These are phyloP conservation scores for Hydra vulgaris DNA, from an alignment of 30 jellyfish, hydroid and myxozoan species.

Conservation along the genomic window DNA sequence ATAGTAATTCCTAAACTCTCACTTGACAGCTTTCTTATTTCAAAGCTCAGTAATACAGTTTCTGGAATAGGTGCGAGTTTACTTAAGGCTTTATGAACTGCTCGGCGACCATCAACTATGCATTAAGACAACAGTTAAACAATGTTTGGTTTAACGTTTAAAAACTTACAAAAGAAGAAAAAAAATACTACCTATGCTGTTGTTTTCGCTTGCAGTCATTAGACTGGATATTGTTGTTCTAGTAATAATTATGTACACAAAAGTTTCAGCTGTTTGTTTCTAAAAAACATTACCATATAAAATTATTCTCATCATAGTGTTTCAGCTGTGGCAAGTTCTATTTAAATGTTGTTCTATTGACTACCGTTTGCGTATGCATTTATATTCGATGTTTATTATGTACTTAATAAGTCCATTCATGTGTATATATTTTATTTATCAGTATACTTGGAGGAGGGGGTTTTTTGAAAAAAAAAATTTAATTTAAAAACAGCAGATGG, in stretches of 20 bases:
- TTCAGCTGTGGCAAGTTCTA: neutral
- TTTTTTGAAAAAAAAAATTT: neutral
- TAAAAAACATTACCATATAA: neutral
- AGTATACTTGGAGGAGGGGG: too few species aligned
- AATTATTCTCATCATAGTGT: neutral
- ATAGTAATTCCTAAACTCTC: conserved; percentile 35
- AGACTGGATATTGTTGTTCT: too few species aligned
- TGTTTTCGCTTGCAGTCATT: neutral
- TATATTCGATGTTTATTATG: neutral
- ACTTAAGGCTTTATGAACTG: conserved; percentile 19
- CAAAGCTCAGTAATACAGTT: conserved; percentile 15
- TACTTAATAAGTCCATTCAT: neutral
- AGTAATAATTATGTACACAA: neutral
- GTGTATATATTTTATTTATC: neutral
- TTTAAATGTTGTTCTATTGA: neutral
- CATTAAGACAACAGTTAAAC: neutral
- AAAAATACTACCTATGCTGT: neutral
- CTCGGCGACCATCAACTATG: neutral
- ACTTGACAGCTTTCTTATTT: conserved; percentile 1
- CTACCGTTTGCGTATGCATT: too few species aligned
- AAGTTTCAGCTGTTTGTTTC: neutral
- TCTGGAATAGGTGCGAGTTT: conserved; percentile 30
- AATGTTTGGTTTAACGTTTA: neutral
- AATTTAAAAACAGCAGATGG: too few species aligned
- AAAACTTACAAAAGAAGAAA: neutral